Percentiles rank a stretch among this genome's conserved stretches.
Evolutionary conservation across 2,113 vertebrate genomes (phyloP).

Genomic region (Nematolebias whitei): DNA sequence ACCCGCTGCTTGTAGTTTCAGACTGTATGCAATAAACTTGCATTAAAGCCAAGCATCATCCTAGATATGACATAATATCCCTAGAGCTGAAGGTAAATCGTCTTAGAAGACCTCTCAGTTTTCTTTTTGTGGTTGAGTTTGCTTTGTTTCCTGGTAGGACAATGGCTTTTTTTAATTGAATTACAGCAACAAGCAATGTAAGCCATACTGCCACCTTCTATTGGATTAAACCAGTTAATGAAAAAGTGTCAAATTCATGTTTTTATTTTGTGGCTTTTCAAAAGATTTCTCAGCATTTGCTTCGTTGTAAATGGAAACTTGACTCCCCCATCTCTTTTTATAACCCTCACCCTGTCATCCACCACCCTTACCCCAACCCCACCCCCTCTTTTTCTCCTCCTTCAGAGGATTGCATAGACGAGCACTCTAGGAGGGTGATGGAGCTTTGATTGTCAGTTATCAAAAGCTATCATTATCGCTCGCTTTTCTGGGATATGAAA

Average conservation of each 20-base stretch:
- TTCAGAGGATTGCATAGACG: conserved; percentile 61
- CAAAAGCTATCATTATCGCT: conserved; percentile 78
- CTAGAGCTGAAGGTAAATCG: too few relatives aligned
- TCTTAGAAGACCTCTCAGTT: background rate
- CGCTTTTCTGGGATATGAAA: conserved; percentile 73
- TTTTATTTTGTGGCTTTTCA: background rate
- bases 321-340: conserved; percentile 20
- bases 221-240: background rate
- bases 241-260: background rate
- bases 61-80: too few relatives aligned
- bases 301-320: background rate
- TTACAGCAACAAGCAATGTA: background rate
- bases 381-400: conserved; percentile 30
- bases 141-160: background rate
- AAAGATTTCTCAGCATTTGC: background rate
- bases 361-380: conserved; percentile 12
- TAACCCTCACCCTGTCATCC: background rate
- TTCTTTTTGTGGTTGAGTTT: background rate
- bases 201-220: background rate
- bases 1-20: too few relatives aligned
- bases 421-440: conserved; percentile 72
- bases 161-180: background rate
- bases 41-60: too few relatives aligned
- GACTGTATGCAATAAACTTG: too few relatives aligned
- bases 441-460: conserved; percentile 80